A percentile compares a stretch with the other conserved stretches of the same genome.
phyloP scores from a whole-genome alignment of 2,113 vertebrate genomes.

The Morphnarchus princeps region DNA sequence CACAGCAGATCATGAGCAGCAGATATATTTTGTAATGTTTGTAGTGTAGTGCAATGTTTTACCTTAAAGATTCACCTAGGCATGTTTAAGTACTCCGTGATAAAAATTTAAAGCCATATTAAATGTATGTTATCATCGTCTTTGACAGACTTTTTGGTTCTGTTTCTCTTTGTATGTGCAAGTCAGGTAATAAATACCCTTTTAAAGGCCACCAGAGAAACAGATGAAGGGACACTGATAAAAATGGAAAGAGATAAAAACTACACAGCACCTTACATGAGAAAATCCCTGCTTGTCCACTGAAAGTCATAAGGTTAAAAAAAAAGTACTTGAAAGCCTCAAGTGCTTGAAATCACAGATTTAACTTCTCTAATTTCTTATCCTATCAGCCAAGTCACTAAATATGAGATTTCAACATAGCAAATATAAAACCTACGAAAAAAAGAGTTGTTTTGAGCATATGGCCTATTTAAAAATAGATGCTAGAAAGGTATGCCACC shows the following conservation, averaged over 20 bases:
- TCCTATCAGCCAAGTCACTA: not conserved
- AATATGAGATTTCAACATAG: not conserved
- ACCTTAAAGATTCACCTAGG: not conserved
- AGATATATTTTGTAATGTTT: not conserved
- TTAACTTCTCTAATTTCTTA: not conserved
- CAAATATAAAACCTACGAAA: not conserved
- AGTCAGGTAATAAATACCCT: not conserved
- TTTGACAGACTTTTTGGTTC: not conserved
- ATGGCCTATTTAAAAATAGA: not conserved
- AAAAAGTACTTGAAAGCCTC: not conserved
- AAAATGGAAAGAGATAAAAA: not conserved
- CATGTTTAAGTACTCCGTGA: not conserved
- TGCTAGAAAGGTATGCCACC: not conserved
- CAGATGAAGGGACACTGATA: not conserved
- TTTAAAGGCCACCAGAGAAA: not conserved
- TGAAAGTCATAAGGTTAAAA: not conserved
- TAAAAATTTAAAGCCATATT: not conserved
- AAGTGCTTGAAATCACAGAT: not conserved
- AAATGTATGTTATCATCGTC: not conserved
- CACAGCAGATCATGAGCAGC: not conserved
- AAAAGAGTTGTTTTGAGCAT: not conserved
- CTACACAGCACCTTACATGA: not conserved
- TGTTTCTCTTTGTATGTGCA: not conserved
- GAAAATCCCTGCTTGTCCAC: not conserved
- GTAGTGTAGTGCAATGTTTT: not conserved